These are phyloP conservation scores for Byasa hedistus DNA, from an alignment of 2,888 invertebrate genomes.

Conservation along the genomic window DNA sequence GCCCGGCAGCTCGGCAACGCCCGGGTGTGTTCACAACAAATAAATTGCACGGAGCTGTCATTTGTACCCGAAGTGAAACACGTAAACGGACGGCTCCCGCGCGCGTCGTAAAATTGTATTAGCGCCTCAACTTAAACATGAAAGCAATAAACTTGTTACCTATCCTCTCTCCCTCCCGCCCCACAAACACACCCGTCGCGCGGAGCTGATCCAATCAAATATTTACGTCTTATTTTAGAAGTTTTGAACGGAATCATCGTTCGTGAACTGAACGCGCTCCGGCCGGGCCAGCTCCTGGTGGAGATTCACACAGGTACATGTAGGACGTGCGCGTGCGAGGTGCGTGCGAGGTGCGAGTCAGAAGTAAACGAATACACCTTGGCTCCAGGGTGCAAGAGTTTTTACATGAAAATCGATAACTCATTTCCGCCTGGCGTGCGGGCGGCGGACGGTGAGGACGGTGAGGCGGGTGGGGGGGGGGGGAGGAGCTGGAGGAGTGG, in stretches of 20 bases:
- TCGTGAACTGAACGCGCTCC: background rate
- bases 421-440: no score
- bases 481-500: no score
- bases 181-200: background rate
- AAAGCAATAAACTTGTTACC: constrained; percentile 14
- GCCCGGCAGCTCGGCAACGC: no score
- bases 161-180: no score
- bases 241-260: background rate
- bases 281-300: background rate
- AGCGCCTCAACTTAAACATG: constrained; percentile 4
- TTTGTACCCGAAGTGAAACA: background rate
- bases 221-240: background rate
- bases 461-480: no score
- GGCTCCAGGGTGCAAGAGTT: no score
- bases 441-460: no score
- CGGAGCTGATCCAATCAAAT: background rate
- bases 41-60: background rate
- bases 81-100: background rate
- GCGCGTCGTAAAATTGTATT: constrained; percentile 10
- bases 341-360: no score
- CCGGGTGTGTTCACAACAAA: background rate
- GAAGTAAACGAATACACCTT: no score
- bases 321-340: no score
- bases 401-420: no score
- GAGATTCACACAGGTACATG: no score